Percentiles rank a stretch among this genome's conserved stretches.
These are phyloP conservation scores for Lophotis ruficrista DNA, from an alignment of 2,113 vertebrate species.

Conservation along the genomic window DNA sequence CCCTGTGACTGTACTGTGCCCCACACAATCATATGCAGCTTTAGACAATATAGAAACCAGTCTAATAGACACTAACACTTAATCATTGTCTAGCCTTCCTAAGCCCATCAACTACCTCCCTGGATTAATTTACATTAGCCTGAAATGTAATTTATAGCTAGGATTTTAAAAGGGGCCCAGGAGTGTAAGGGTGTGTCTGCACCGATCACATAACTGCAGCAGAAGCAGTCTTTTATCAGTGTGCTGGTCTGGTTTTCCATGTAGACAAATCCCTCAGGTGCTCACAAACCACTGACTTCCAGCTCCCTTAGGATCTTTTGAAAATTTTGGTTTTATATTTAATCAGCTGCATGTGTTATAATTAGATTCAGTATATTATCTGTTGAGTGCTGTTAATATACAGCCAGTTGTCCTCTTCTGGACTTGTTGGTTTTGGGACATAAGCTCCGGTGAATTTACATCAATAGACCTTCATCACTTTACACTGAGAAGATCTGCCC, in stretches of 20 bases:
- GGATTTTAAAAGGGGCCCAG: background rate
- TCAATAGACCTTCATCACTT: background rate
- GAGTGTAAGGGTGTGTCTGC: background rate
- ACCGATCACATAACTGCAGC: accelerated
- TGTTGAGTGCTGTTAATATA: background rate
- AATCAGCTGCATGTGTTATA: background rate
- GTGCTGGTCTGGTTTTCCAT: background rate
- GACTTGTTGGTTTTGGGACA: background rate
- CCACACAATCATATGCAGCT: background rate
- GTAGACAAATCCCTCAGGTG: background rate
- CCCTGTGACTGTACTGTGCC: background rate
- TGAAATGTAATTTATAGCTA: background rate
- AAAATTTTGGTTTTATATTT: background rate
- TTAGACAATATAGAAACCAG: background rate
- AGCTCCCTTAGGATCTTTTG: background rate
- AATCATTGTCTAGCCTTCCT: background rate
- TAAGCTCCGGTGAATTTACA: background rate
- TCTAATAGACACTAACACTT: background rate
- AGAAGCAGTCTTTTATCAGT: background rate
- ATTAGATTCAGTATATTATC: background rate
- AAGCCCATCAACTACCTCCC: background rate
- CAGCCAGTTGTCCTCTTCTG: background rate
- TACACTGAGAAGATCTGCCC: background rate
- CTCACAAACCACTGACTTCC: background rate
- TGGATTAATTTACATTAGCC: background rate